Percentiles rank a stretch among this genome's conserved stretches.
Conservation (phyloP, 37 sponge, comb jelly and placozoan genomes). For the Geodia barretti region DNA sequence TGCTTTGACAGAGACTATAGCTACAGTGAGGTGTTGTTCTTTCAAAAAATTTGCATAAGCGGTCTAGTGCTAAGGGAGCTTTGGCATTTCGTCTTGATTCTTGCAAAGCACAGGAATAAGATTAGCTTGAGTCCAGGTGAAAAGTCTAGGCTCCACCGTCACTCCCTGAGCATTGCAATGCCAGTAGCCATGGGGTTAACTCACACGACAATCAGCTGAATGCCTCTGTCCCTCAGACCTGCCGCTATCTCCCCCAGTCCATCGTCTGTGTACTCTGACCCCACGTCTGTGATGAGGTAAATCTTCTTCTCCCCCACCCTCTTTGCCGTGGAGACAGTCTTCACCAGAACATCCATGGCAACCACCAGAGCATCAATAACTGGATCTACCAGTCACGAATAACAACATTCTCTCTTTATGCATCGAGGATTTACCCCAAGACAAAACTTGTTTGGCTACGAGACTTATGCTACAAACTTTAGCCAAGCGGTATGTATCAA, state of each 20-base stretch:
- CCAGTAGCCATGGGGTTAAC: not conserved
- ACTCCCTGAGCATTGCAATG: too few relatives aligned
- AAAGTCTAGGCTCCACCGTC: too few relatives aligned
- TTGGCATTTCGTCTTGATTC: too few relatives aligned
- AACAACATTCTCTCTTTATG: not conserved
- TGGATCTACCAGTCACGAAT: not conserved
- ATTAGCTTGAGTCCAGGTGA: not conserved
- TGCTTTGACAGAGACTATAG: too few relatives aligned
- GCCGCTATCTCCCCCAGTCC: conserved; percentile 56
- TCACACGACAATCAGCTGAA: conserved; percentile 80
- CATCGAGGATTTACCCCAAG: too few relatives aligned
- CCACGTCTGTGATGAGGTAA: conserved; percentile 84
- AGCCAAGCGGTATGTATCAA: too few relatives aligned
- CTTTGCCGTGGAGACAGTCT: conserved; percentile 13
- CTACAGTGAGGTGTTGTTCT: too few relatives aligned
- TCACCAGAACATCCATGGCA: conserved; percentile 75
- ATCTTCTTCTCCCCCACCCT: conserved; percentile 76
- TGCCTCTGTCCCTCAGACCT: conserved; percentile 58
- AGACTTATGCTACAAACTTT: too few relatives aligned
- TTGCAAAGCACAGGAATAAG: not conserved
- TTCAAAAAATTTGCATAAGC: too few relatives aligned
- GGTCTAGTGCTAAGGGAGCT: too few relatives aligned
- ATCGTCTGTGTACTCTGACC: conserved; percentile 76
- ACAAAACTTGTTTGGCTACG: too few relatives aligned
- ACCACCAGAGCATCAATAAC: conserved; percentile 94